Conservation (phyloP, 1,140 invertebrate genomes). For the Heliconius nattereri region DNA sequence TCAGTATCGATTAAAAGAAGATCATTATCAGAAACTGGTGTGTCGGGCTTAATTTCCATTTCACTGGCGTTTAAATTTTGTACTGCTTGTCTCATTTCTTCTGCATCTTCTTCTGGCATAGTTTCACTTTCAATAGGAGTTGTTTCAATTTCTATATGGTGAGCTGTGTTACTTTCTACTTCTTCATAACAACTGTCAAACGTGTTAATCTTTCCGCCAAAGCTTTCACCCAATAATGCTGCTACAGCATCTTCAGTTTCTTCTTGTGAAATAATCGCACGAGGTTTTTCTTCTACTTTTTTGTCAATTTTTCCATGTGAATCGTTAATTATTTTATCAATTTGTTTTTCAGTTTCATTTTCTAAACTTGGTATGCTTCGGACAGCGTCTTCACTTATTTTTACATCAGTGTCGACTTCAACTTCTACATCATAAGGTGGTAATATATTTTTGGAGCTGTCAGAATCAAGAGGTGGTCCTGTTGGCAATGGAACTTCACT, state of each 20-base stretch:
- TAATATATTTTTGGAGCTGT: constrained; percentile 27
- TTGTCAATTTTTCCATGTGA: constrained; percentile 72
- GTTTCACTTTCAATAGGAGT: constrained; percentile 78
- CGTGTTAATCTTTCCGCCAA: constrained; percentile 82
- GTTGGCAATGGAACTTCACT: constrained; percentile 67
- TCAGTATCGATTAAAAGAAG: constrained; percentile 93
- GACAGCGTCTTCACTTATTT: constrained; percentile 90
- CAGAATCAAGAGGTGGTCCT: constrained; percentile 50
- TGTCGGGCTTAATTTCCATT: constrained; percentile 90
- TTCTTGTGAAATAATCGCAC: constrained; percentile 93
- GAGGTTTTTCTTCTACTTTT: constrained; percentile 87
- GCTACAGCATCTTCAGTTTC: constrained; percentile 96
- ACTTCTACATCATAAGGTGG: constrained; percentile 46
- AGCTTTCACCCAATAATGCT: constrained; percentile 91
- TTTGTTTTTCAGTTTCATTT: constrained; percentile 57
- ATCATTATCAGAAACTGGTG: constrained; percentile 91
- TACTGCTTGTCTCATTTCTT: constrained; percentile 89
- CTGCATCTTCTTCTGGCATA: constrained; percentile 85
- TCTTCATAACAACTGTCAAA: constrained; percentile 81
- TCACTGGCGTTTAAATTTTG: constrained; percentile 88
- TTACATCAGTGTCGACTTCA: constrained; percentile 75
- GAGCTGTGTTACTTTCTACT: constrained; percentile 62
- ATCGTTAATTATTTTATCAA: constrained; percentile 53
- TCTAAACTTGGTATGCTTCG: constrained; percentile 81
- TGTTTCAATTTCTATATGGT: constrained; percentile 70